Percentiles rank a stretch among this genome's conserved stretches.
These are phyloP conservation scores for Decapterus maruadsi DNA, from an alignment of 2,797 vertebrate species.

Conservation along the genomic window DNA sequence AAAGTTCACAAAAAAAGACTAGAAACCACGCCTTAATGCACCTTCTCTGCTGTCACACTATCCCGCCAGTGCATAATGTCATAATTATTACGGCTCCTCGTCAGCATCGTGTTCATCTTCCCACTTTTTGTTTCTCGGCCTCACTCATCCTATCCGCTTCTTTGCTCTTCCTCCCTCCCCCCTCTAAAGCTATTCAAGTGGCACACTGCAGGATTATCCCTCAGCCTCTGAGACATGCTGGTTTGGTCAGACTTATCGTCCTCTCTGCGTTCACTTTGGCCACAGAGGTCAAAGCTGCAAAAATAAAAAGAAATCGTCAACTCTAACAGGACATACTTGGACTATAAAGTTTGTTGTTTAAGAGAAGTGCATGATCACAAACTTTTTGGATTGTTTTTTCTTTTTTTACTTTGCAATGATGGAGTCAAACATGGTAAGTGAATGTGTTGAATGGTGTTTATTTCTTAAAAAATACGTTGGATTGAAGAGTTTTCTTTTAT, in stretches of 20 bases:
- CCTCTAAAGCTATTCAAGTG: slow-evolving; percentile 84
- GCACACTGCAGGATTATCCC: slow-evolving; percentile 86
- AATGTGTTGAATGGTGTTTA: slow-evolving; percentile 4
- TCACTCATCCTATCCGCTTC: slow-evolving; percentile 60
- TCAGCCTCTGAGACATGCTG: slow-evolving; percentile 79
- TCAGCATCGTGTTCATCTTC: slow-evolving; percentile 16
- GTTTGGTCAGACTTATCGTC: slow-evolving; percentile 72
- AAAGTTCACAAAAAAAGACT: not conserved
- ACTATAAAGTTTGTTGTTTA: slow-evolving; percentile 4
- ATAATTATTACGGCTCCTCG: slow-evolving; percentile 27
- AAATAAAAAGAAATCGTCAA: slow-evolving; percentile 34
- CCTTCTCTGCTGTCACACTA: not conserved
- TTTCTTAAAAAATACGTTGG: slow-evolving; percentile 11
- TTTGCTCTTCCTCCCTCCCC: slow-evolving; percentile 68
- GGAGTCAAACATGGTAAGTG: slow-evolving; percentile 76
- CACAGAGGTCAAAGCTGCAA: slow-evolving; percentile 62
- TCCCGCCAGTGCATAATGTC: not conserved
- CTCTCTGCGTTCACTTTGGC: slow-evolving; percentile 61
- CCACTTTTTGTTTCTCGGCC: slow-evolving; percentile 26
- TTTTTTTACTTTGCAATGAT: slow-evolving; percentile 57
- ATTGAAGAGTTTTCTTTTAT: not conserved
- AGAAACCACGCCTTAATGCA: not conserved
- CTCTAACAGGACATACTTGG: slow-evolving; percentile 31
- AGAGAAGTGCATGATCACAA: slow-evolving; percentile 20
- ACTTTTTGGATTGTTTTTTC: slow-evolving; percentile 27